Evolutionary conservation across 1,140 invertebrate genomes (phyloP).

Genomic region (Zaprionus vittiger): DNA sequence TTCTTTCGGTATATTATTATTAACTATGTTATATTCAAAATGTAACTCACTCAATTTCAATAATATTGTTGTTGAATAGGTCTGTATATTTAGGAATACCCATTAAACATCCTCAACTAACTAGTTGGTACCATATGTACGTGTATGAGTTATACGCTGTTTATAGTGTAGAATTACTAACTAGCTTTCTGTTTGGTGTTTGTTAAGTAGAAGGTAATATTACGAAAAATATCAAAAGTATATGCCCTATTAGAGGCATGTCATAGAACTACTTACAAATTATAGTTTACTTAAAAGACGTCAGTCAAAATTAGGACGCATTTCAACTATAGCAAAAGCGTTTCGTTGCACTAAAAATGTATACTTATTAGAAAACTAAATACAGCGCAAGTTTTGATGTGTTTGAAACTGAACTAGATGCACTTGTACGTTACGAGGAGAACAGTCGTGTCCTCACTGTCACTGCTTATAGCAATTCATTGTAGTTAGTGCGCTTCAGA

Average conservation of each 20-base stretch:
- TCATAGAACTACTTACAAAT: slow-evolving; percentile 44
- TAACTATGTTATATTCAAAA: slow-evolving; percentile 16
- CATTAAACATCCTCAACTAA: slow-evolving; percentile 40
- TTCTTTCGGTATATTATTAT: slow-evolving; percentile 23
- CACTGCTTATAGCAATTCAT: slow-evolving; percentile 36
- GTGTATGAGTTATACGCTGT: slow-evolving; percentile 27
- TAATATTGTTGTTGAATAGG: slow-evolving; percentile 28
- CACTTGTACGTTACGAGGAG: slow-evolving; percentile 34
- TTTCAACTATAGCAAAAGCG: slow-evolving; percentile 64
- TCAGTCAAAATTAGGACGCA: slow-evolving; percentile 76
- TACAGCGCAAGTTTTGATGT: slow-evolving; percentile 63
- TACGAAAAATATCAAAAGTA: slow-evolving; percentile 61
- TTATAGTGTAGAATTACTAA: slow-evolving; percentile 40
- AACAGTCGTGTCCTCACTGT: slow-evolving; percentile 9
- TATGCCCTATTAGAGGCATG: slow-evolving; percentile 34
- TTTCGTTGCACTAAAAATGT: slow-evolving; percentile 68
- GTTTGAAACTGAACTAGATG: slow-evolving; percentile 78
- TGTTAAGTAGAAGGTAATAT: slow-evolving; percentile 49
- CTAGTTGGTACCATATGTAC: slow-evolving; percentile 36
- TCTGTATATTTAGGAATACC: slow-evolving; percentile 47
- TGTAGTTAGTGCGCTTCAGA: slow-evolving; percentile 58
- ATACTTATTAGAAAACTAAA: slow-evolving; percentile 53
- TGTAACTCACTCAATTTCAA: slow-evolving; percentile 22
- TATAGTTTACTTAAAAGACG: slow-evolving; percentile 62
- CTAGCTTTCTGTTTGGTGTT: slow-evolving; percentile 32